Percentiles rank a stretch among this genome's conserved stretches.
These are phyloP conservation scores for Aix galericulata DNA, from an alignment of 2,113 vertebrate species.

Conservation along the genomic window DNA sequence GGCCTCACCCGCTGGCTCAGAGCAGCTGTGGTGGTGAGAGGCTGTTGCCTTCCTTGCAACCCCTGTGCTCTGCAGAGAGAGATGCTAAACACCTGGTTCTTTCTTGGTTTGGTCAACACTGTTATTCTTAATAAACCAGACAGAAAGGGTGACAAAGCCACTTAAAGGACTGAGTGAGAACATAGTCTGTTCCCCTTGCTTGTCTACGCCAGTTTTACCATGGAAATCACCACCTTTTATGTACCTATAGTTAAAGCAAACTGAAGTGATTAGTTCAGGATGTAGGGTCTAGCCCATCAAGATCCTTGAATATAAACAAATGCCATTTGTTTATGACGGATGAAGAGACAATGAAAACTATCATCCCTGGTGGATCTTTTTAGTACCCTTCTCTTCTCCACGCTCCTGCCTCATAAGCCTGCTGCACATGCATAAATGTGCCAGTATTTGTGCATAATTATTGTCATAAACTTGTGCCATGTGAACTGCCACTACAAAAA, in stretches of 20 bases:
- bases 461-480: neutral
- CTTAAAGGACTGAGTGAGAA: neutral
- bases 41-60: neutral
- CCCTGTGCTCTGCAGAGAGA: neutral
- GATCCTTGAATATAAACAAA: neutral
- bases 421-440: neutral
- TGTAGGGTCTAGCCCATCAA: neutral
- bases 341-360: neutral
- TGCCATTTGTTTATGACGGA: neutral
- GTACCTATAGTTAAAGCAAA: accelerated
- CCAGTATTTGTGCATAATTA: neutral
- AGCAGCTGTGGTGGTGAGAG: neutral
- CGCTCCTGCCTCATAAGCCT: neutral
- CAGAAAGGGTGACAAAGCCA: neutral
- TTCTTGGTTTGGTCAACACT: neutral
- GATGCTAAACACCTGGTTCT: neutral
- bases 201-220: neutral
- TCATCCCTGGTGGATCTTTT: neutral
- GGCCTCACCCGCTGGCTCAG: neutral
- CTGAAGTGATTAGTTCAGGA: neutral
- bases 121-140: neutral
- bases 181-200: neutral
- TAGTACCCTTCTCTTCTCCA: neutral
- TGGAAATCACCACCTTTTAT: neutral
- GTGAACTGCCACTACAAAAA: neutral